A percentile compares a stretch with the other conserved stretches of the same genome.
Evolutionary conservation across 2,797 vertebrate species (phyloP).

Genomic region (Cirrhinus mrigala): DNA sequence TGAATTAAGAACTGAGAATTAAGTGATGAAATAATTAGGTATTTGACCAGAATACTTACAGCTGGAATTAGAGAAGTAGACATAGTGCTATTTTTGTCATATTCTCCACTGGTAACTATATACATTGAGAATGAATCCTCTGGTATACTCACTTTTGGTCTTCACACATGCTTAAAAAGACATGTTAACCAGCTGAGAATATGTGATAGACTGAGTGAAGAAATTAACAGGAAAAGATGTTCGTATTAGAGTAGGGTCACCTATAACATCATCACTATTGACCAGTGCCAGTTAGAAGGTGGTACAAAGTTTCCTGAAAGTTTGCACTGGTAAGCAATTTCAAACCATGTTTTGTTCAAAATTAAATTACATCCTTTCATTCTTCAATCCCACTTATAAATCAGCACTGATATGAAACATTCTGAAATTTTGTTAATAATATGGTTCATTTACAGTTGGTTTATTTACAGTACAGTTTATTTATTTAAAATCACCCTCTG

Average conservation of each 20-base stretch:
- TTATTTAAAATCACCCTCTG: background rate
- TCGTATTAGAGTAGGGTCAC: background rate
- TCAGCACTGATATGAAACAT: too few species aligned
- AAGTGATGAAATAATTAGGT: constrained; percentile 45
- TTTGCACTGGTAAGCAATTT: background rate
- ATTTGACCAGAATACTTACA: constrained; percentile 24
- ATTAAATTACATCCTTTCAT: background rate
- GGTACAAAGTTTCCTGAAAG: background rate
- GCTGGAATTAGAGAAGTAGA: background rate
- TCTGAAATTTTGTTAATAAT: background rate
- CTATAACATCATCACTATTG: background rate
- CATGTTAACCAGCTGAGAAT: background rate
- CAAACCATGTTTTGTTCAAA: background rate
- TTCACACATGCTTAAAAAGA: background rate
- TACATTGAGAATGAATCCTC: background rate
- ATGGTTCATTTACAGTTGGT: background rate
- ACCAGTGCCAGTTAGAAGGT: background rate
- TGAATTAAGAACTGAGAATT: constrained; percentile 43
- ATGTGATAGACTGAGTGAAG: background rate
- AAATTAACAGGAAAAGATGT: background rate
- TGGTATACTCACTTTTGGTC: background rate
- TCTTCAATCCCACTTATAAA: too few species aligned
- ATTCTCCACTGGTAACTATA: background rate
- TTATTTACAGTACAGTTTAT: too few species aligned
- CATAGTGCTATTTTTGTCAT: background rate